Percentiles rank a stretch among this genome's conserved stretches.
Conservation (phyloP, 1,140 invertebrate species). For the Metaphire vulgaris region DNA sequence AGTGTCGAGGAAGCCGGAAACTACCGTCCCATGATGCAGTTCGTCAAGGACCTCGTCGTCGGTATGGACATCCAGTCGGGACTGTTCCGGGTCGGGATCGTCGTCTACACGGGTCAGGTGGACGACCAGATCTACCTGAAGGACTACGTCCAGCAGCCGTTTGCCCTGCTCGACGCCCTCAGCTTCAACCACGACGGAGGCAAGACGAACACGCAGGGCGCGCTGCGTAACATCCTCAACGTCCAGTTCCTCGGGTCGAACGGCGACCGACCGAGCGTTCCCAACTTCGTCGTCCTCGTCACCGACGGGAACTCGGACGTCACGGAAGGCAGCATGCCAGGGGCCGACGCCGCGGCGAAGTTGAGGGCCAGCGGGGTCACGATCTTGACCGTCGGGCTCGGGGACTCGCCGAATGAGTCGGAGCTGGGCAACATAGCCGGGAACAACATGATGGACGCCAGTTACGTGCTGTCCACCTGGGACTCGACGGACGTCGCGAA, state of each 20-base stretch:
- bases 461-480: background rate
- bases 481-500: background rate
- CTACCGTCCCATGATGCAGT: background rate
- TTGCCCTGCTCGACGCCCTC: constrained; percentile 33
- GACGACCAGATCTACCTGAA: constrained; percentile 40
- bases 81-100: background rate
- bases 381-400: background rate
- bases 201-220: constrained; percentile 20
- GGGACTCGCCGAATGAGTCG: background rate
- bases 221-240: background rate
- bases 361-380: background rate
- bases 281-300: constrained; percentile 41
- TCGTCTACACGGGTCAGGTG: background rate
- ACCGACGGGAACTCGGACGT: constrained; percentile 36
- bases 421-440: constrained; percentile 2
- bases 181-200: constrained; percentile 37
- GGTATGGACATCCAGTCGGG: constrained; percentile 9
- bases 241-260: background rate
- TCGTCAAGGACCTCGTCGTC: background rate
- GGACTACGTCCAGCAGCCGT: constrained; percentile 35
- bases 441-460: background rate
- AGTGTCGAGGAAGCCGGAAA: background rate
- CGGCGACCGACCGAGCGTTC: constrained; percentile 24
- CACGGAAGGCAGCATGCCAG: background rate
- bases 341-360: background rate